Percentiles rank a stretch among this genome's conserved stretches.
These are phyloP conservation scores for Trogon melanurus DNA, from an alignment of 2,113 vertebrate species.

Conservation along the genomic window DNA sequence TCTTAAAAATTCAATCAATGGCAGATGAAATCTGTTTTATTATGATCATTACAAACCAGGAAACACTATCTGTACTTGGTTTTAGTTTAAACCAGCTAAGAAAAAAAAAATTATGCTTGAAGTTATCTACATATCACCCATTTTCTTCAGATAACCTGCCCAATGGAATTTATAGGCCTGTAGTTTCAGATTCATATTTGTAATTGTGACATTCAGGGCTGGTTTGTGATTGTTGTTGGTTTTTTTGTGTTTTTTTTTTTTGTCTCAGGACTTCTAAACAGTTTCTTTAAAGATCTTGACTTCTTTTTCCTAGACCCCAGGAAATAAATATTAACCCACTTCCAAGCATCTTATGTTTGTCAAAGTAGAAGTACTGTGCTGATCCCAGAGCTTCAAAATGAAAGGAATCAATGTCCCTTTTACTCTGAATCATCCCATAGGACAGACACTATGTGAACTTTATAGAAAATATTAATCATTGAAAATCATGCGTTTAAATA, in stretches of 20 bases:
- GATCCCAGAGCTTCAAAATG: not conserved
- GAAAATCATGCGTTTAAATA: not conserved
- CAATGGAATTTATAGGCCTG: not conserved
- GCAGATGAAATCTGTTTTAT: not conserved
- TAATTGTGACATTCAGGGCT: not conserved
- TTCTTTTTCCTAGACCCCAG: not conserved
- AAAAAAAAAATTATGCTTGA: not conserved
- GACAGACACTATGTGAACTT: not conserved
- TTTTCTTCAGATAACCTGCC: not conserved
- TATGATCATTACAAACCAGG: not conserved
- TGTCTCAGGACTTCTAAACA: not conserved
- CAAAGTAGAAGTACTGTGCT: not conserved
- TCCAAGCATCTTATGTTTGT: not conserved
- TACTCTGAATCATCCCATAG: not conserved
- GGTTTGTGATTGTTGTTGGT: no score
- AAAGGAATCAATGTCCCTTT: not conserved
- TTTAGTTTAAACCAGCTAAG: not conserved
- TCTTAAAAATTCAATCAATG: not conserved
- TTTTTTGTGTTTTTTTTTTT: not conserved
- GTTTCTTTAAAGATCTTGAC: not conserved
- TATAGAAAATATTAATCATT: not conserved
- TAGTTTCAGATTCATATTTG: not conserved
- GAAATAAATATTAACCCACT: not conserved
- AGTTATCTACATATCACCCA: not conserved
- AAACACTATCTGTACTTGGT: not conserved